These are phyloP conservation scores for Todiramphus saurophagus DNA, from an alignment of 2,113 vertebrate genomes.

Conservation along the genomic window DNA sequence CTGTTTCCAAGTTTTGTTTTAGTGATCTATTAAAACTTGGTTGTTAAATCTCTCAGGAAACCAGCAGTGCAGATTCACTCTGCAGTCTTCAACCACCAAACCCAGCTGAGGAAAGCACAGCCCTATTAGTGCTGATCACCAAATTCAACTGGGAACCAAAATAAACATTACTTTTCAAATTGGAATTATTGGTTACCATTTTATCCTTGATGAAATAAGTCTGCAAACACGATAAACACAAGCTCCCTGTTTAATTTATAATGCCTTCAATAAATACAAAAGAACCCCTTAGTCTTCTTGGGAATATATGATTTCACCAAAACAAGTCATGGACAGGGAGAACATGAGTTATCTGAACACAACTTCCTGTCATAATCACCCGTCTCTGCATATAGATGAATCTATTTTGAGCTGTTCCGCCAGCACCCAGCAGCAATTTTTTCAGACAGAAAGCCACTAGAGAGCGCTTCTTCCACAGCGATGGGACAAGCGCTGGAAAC, in stretches of 20 bases:
- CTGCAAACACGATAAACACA: neutral
- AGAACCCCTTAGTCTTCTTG: neutral
- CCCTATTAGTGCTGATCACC: neutral
- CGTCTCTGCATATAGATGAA: neutral
- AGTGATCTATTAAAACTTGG: neutral
- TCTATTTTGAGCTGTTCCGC: neutral
- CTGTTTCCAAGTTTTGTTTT: neutral
- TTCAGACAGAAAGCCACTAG: constrained; percentile 54
- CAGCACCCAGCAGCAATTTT: neutral
- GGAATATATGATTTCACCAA: neutral
- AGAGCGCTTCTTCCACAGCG: constrained; percentile 57
- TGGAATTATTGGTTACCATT: neutral
- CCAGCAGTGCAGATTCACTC: neutral
- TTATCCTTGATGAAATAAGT: neutral
- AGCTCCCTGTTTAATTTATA: neutral
- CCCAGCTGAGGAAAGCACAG: neutral
- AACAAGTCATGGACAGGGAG: neutral
- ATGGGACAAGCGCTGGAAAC: neutral
- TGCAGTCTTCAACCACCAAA: neutral
- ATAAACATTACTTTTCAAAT: neutral
- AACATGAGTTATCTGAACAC: neutral
- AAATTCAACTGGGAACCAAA: neutral
- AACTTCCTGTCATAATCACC: neutral
- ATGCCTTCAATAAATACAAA: neutral
- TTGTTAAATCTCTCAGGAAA: neutral